A percentile compares a stretch with the other conserved stretches of the same genome.
Conservation (phyloP, 2,113 vertebrate genomes). For the Marmota monax region DNA sequence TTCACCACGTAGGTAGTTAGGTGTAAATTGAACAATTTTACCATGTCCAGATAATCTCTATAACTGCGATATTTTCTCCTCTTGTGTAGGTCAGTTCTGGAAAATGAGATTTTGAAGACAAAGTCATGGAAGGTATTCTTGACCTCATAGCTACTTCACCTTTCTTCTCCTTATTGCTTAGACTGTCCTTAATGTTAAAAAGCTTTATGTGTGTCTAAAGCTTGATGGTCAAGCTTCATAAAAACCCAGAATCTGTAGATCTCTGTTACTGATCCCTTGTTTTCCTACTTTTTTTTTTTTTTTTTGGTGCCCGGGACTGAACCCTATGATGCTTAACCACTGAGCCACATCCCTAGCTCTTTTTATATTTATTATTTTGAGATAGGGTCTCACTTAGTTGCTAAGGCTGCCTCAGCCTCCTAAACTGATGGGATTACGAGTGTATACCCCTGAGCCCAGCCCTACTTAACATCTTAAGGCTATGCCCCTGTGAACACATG, state of each 20-base stretch:
- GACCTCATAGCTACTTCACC: not conserved
- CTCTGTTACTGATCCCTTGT: not conserved
- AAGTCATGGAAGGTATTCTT: not conserved
- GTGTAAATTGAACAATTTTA: conserved; percentile 46
- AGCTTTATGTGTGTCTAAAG: not conserved
- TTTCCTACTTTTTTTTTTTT: not conserved
- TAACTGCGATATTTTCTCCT: conserved; percentile 34
- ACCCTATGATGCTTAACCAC: too few relatives aligned
- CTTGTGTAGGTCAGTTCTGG: not conserved
- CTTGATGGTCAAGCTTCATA: not conserved
- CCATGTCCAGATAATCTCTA: conserved; percentile 4
- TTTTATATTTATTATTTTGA: too few relatives aligned
- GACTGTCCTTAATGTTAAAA: not conserved
- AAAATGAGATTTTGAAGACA: conserved; percentile 21
- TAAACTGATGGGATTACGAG: too few relatives aligned
- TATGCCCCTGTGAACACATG: not conserved
- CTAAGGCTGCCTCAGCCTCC: too few relatives aligned
- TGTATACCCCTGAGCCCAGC: too few relatives aligned
- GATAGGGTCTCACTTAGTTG: too few relatives aligned
- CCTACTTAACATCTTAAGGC: conserved; percentile 16
- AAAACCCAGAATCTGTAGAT: not conserved
- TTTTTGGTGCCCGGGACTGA: too few relatives aligned
- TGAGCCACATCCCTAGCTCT: too few relatives aligned
- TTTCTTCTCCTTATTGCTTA: not conserved
- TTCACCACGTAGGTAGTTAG: not conserved